phyloP scores from a whole-genome alignment of 2,888 invertebrate species.

The Troglohyphantes excavatus region DNA sequence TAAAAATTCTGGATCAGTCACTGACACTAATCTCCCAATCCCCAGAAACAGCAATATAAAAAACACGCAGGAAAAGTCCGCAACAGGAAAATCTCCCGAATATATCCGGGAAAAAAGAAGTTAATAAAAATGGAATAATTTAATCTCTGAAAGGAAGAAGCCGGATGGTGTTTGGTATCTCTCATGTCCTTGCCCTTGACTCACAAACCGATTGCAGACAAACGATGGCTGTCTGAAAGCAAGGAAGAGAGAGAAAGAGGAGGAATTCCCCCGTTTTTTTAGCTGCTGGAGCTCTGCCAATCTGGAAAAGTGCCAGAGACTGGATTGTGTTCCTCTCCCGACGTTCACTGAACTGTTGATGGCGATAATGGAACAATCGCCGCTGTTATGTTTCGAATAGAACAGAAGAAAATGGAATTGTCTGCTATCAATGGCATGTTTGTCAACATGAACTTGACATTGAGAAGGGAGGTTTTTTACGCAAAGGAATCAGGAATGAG shows the following conservation, averaged over 20 bases:
- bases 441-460: conserved; percentile 5
- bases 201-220: conserved; percentile 22
- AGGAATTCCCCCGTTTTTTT: conserved; percentile 33
- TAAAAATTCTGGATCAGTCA: too few species aligned
- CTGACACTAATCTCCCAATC: too few species aligned
- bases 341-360: conserved; percentile 30
- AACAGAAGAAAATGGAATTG: background rate
- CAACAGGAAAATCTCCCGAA: too few species aligned
- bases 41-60: too few species aligned
- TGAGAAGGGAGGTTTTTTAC: background rate
- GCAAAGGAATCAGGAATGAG: too few species aligned
- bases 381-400: background rate
- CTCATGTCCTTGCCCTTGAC: conserved; percentile 75
- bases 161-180: too few species aligned
- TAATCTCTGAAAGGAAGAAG: too few species aligned
- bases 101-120: too few species aligned
- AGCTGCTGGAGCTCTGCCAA: conserved; percentile 62
- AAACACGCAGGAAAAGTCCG: too few species aligned
- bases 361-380: conserved; percentile 7
- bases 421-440: background rate
- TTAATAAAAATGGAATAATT: too few species aligned
- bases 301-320: conserved; percentile 64
- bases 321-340: background rate
- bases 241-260: too few species aligned
- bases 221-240: conserved; percentile 1